These are phyloP conservation scores for Accipiter cooperii DNA, from an alignment of 2,113 vertebrate genomes.

Conservation along the genomic window DNA sequence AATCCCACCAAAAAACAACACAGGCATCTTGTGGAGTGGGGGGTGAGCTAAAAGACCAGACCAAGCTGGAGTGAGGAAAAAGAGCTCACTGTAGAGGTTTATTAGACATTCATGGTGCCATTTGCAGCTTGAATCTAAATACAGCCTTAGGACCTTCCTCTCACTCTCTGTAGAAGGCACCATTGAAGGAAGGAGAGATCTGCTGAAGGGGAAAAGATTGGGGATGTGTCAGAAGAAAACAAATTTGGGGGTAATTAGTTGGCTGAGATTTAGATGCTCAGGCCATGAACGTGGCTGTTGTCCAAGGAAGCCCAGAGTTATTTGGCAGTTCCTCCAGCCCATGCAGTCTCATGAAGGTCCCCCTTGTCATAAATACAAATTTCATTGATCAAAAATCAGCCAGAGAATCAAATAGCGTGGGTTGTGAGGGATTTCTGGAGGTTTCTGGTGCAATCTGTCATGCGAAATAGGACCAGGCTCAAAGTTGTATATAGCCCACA, in stretches of 20 bases:
- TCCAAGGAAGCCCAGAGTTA: not conserved
- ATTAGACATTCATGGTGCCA: not conserved
- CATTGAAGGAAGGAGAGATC: not conserved
- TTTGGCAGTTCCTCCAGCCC: not conserved
- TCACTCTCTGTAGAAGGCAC: not conserved
- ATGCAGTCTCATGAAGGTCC: not conserved
- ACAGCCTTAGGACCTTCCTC: not conserved
- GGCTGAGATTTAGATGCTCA: not conserved
- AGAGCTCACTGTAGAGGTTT: not conserved
- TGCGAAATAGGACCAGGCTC: not conserved
- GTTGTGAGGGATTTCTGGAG: not conserved
- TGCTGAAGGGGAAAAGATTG: not conserved
- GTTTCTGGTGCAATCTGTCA: not conserved
- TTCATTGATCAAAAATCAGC: not conserved
- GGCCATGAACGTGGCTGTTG: fast-evolving
- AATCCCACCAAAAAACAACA: not conserved
- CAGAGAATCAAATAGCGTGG: not conserved
- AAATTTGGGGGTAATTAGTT: not conserved
- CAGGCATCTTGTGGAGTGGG: not conserved
- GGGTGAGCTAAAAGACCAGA: not conserved
- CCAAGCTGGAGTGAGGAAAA: not conserved
- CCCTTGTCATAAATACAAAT: not conserved
- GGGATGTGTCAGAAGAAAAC: not conserved
- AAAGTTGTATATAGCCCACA: not conserved
- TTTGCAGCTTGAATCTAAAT: not conserved